Conservation (phyloP, 2,113 vertebrate genomes). For the Apistogramma diplotaenia region DNA sequence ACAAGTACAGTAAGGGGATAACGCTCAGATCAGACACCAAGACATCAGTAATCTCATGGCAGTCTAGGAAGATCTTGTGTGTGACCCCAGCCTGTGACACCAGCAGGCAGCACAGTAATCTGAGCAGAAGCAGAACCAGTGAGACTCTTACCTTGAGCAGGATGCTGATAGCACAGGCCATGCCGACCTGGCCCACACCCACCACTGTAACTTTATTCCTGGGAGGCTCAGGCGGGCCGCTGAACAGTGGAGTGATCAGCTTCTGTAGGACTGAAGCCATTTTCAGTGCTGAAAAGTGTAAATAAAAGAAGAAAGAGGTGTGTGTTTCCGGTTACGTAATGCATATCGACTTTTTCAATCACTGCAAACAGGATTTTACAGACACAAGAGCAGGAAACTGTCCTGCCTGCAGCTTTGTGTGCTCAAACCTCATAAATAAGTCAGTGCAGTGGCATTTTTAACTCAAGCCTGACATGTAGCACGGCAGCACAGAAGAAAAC, state of each 20-base stretch:
- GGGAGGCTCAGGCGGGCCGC: slow-evolving; percentile 48
- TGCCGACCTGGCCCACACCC: slow-evolving; percentile 94
- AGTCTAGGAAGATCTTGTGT: slow-evolving; percentile 18
- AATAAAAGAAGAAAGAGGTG: not conserved
- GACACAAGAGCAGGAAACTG: not conserved
- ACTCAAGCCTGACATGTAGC: not conserved
- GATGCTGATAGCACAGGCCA: slow-evolving; percentile 93
- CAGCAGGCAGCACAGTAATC: not conserved
- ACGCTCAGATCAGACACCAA: slow-evolving; percentile 40
- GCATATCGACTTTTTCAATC: no score
- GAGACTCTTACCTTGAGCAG: slow-evolving; percentile 80
- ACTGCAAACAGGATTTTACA: not conserved
- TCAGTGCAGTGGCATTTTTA: not conserved
- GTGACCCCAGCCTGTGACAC: slow-evolving; percentile 18
- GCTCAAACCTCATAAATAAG: slow-evolving; percentile 34
- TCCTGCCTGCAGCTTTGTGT: not conserved
- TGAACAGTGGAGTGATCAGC: slow-evolving; percentile 77
- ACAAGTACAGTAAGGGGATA: slow-evolving; percentile 9
- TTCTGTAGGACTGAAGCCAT: slow-evolving; percentile 88
- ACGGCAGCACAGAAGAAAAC: not conserved
- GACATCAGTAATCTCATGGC: slow-evolving; percentile 45
- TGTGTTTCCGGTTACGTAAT: not conserved
- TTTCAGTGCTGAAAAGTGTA: slow-evolving; percentile 39
- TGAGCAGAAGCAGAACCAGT: not conserved
- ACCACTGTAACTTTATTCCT: slow-evolving; percentile 92